Percentiles rank a stretch among this genome's conserved stretches.
Conservation (phyloP, 92 coral and sea anemone species). For the Zoanthus sansibaricus region DNA sequence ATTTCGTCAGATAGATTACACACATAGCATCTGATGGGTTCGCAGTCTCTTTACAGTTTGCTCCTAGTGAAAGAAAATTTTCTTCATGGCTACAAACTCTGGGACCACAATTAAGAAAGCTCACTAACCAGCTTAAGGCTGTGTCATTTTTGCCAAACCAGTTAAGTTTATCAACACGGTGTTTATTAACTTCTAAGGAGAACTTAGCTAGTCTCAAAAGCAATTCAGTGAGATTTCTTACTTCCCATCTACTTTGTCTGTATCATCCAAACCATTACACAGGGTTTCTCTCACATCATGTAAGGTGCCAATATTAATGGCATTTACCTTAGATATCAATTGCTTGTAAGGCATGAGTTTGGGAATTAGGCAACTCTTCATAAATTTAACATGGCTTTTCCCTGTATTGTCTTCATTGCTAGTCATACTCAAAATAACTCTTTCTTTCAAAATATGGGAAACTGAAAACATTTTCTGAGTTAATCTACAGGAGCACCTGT, state of each 20-base stretch:
- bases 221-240: constrained; percentile 56
- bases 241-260: constrained; percentile 67
- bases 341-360: constrained; percentile 58
- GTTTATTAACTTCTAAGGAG: no score
- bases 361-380: constrained; percentile 55
- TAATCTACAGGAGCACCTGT: constrained; percentile 35
- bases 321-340: constrained; percentile 63
- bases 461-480: constrained; percentile 52
- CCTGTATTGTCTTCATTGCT: background rate
- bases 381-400: constrained; percentile 58
- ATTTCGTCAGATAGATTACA: no score
- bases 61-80: no score
- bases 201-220: constrained; percentile 48
- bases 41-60: no score
- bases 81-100: no score
- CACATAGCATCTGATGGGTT: no score
- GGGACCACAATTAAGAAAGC: no score
- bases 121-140: no score
- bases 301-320: constrained; percentile 67
- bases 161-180: no score
- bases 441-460: constrained; percentile 29
- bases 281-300: constrained; percentile 67
- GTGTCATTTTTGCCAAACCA: no score
- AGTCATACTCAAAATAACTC: constrained; percentile 57
- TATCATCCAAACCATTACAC: constrained; percentile 60